phyloP scores from a whole-genome alignment of 2,888 invertebrate genomes.

The Chrysina gloriosa region DNA sequence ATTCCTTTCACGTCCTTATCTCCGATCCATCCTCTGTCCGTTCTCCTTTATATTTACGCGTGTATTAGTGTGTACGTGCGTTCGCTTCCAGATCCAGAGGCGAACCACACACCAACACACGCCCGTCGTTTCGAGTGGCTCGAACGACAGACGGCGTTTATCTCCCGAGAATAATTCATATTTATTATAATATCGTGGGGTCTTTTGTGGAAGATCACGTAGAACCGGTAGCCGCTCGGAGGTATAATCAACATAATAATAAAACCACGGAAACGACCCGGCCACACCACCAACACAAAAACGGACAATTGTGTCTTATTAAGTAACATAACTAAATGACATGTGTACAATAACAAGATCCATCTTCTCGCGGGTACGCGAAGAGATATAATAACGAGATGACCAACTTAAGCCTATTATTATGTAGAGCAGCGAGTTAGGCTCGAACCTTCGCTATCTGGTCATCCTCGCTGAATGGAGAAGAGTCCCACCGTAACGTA shows the following conservation, averaged over 20 bases:
- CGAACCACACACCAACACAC: slow-evolving; percentile 17
- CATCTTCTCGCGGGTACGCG: slow-evolving; percentile 50
- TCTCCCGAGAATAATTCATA: slow-evolving; percentile 48
- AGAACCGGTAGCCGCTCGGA: slow-evolving; percentile 49
- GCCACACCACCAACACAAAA: slow-evolving; percentile 47
- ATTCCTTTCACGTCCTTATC: slow-evolving; percentile 44
- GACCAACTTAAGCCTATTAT: slow-evolving; percentile 55
- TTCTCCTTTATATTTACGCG: slow-evolving; percentile 37
- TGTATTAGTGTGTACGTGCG: slow-evolving; percentile 1
- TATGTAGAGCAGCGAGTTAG: slow-evolving; percentile 57
- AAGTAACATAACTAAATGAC: slow-evolving; percentile 59
- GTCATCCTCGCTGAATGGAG: slow-evolving; percentile 1
- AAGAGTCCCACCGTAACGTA: background rate
- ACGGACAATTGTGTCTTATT: slow-evolving; percentile 59
- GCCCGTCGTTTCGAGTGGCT: background rate
- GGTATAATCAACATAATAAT: slow-evolving; percentile 43
- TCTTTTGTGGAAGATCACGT: slow-evolving; percentile 46
- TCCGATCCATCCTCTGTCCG: slow-evolving; percentile 37
- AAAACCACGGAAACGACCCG: slow-evolving; percentile 33
- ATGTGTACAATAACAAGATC: slow-evolving; percentile 55
- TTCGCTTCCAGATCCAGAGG: too few relatives aligned
- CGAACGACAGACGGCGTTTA: slow-evolving; percentile 32
- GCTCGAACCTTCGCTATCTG: slow-evolving; percentile 47
- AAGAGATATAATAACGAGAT: slow-evolving; percentile 51
- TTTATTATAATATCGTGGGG: slow-evolving; percentile 44